Evolutionary conservation across 2,113 vertebrate species (phyloP), one percentile per base, ranked within the genome.

Genomic region (Haemorhous mexicanus): DNA sequence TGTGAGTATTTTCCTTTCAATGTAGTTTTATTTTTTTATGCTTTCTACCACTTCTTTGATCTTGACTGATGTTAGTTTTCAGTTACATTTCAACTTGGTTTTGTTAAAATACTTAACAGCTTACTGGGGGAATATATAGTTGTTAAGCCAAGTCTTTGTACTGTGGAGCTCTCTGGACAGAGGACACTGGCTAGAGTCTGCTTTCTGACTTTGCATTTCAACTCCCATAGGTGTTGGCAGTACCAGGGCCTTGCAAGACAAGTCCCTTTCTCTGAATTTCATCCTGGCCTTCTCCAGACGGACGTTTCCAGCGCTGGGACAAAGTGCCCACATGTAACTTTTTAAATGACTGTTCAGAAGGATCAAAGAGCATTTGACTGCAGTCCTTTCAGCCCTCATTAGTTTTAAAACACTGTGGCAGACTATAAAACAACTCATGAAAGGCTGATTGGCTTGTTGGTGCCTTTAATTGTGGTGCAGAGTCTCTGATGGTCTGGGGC

Each of bases 101-200:
- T 88, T 93, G 52, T 82, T 90, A 70, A 87, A 92, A 44, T 35
- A 58, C 24, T 73, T 92, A 39, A 46, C 44, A 76, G 22, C 37
- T 72, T 77, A 72, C 23, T 33, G 23, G 35, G 28, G 21, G 30
- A 87, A 67, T 17, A 5, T 37, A 2, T 5, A 24, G 28, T 49
- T 78, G n/a, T 82, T 84, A 64, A 70, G 37, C 43, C 39, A 66
- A 66, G 47, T 59, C 46, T 70, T 84, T 50, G 53, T 84, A 2
- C 41, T 44, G 32, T 75, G 81, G 35, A 63, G 52, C 43, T 59
- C 35, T 78, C 56, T 87, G 90, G 70, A 23, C 39, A 56, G 70
- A 21, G 50, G 50, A 8, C 16, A 10, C 53, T 78, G 64, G 26
- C 56, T 47, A 13, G 20, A 70, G 16, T 15, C 61, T 55, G 2